These are phyloP conservation scores for Yponomeuta cagnagella DNA, from an alignment of 2,888 invertebrate genomes.

Conservation along the genomic window DNA sequence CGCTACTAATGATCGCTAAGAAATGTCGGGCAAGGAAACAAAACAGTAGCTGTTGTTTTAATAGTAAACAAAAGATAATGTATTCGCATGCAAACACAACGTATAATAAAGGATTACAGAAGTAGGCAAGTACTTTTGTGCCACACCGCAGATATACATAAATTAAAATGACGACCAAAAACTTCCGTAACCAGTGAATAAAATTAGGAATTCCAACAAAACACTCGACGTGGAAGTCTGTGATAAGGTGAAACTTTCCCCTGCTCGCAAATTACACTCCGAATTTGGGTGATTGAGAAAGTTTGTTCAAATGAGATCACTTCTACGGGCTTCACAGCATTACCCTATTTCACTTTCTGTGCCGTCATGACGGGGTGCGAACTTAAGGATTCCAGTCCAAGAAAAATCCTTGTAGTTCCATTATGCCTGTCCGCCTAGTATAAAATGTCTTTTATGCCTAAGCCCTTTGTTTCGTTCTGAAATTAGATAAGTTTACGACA, in stretches of 20 bases:
- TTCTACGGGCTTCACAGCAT: conserved; percentile 54
- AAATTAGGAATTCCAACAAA: conserved; percentile 63
- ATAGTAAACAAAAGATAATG: no score
- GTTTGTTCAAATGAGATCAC: conserved; percentile 67
- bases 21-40: not conserved
- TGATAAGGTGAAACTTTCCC: conserved; percentile 70
- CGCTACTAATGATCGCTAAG: not conserved
- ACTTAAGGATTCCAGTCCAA: no score
- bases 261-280: conserved; percentile 67
- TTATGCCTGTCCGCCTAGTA: not conserved
- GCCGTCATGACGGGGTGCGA: conserved; percentile 30
- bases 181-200: conserved; percentile 41
- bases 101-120: conserved; percentile 7
- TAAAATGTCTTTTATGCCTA: not conserved
- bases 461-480: not conserved
- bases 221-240: conserved; percentile 70
- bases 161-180: conserved; percentile 26
- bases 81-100: not conserved
- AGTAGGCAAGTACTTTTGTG: not conserved
- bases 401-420: no score
- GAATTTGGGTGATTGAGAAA: conserved; percentile 70
- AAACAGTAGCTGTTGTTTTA: not conserved
- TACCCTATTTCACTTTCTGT: conserved; percentile 53
- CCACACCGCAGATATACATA: conserved; percentile 14
- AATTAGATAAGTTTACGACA: no score